Evolutionary conservation across 2,113 vertebrate genomes (phyloP).

Genomic region (Diadophis punctatus): DNA sequence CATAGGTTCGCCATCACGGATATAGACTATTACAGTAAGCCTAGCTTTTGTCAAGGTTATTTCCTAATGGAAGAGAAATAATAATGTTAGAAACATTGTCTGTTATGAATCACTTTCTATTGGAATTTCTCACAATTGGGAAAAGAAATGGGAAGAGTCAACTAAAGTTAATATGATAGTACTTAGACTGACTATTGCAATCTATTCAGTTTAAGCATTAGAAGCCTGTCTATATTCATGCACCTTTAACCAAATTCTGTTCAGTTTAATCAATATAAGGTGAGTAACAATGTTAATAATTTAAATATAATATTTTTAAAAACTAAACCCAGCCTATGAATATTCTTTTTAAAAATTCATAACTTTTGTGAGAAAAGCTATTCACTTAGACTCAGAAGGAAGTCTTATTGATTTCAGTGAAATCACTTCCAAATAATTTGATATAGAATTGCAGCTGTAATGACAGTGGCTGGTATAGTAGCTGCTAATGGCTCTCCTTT

Average conservation of each 20-base stretch:
- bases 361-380: not conserved
- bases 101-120: not conserved
- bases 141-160: not conserved
- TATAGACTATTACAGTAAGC: slow-evolving; percentile 1
- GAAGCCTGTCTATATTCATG: not conserved
- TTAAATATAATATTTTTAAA: not conserved
- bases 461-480: slow-evolving; percentile 38
- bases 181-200: not conserved
- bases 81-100: not conserved
- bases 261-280: not conserved
- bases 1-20: no score
- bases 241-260: not conserved
- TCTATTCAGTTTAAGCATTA: not conserved
- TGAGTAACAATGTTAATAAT: not conserved
- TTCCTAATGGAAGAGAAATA: not conserved
- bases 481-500: not conserved
- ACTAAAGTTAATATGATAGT: not conserved
- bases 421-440: not conserved
- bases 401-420: not conserved
- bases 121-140: not conserved
- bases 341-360: slow-evolving; percentile 22
- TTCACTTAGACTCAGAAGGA: not conserved
- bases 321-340: not conserved
- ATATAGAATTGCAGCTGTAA: not conserved
- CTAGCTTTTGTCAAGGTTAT: not conserved